Base-by-base conservation (phyloP, 1,140 invertebrate species). In the Drosophila pandora region DNA sequence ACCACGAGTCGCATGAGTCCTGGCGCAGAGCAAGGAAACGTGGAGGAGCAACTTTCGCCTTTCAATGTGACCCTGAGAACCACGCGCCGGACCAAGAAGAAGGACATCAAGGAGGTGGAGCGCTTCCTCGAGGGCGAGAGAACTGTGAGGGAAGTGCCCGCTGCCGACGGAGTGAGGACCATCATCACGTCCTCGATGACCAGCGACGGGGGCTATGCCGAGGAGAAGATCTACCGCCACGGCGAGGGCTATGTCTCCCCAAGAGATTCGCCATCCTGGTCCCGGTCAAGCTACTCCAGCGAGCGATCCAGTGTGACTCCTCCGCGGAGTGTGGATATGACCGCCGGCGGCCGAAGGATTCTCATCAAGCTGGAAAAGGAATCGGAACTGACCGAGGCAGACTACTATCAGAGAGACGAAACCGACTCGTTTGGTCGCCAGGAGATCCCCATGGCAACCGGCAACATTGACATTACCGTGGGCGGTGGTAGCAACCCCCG, bases 21-120 rank as follows among this genome's bases (percentile, higher is more conserved):
- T 1, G 85, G 81, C 1, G 69, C 72, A 4, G 92, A 92, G 6
- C 92, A 93, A 1, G 93, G 93, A 62, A 94, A 94, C 82, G 94
- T 94, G 54, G 96, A 84, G 93, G 94, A 88, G 93, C 96, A 76
- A 94, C 93, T 12, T 92, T 95, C 54, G 92, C 93, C 62, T 48
- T 94, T 41, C 76, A 91, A 91, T 65, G 90, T 91, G 6, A 90
- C 90, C 2, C 48, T 91, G 13, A 77, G 90, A 30, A 90, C 87
- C 30, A 91, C 80, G 9, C 71, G 90, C 10, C 65, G 70, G 9
- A 76, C 58, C 12, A 67, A 75, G 7, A 89, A 72, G 4, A 80
- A 72, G 62, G 80, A 75, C 21, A 17, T 67, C 21, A 64, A 22
- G 68, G 79, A 89, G 21, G 56, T 88, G 41, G 83, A 85, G 7